These are phyloP conservation scores for Solenodon paradoxus DNA, from an alignment of 2,113 vertebrate species.

Conservation along the genomic window DNA sequence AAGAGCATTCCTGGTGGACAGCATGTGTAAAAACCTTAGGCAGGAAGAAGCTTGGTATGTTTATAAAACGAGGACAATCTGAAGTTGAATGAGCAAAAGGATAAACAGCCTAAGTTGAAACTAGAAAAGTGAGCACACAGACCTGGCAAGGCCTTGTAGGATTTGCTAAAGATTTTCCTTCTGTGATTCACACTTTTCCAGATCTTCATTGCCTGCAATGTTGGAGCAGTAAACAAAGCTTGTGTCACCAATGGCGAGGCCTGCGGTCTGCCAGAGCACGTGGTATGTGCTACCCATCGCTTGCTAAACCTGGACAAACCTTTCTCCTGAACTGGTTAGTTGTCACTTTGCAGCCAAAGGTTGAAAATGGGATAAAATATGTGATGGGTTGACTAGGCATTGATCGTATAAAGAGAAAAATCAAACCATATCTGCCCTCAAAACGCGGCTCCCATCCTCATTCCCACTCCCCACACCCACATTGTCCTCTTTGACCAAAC, in stretches of 20 bases:
- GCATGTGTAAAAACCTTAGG: not conserved
- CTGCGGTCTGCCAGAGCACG: not conserved
- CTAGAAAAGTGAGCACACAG: not conserved
- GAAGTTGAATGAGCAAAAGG: not conserved
- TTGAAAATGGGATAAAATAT: not conserved
- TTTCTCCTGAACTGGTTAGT: not conserved
- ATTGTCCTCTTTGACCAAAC: not conserved
- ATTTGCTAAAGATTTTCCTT: not conserved
- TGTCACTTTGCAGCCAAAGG: not conserved
- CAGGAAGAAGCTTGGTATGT: not conserved
- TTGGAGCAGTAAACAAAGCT: not conserved
- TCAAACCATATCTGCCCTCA: not conserved
- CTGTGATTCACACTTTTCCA: not conserved
- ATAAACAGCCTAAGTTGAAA: no score
- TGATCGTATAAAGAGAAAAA: not conserved
- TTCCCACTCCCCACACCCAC: not conserved
- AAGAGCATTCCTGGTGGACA: not conserved
- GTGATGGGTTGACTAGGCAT: not conserved
- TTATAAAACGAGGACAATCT: not conserved
- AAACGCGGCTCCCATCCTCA: no score
- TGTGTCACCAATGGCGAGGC: not conserved
- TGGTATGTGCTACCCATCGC: rapidly evolving
- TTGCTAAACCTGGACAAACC: not conserved
- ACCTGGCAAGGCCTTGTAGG: not conserved
- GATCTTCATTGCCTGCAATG: not conserved